Conservation (phyloP, 2,888 invertebrate species). For the Pharmacophagus antenor region DNA sequence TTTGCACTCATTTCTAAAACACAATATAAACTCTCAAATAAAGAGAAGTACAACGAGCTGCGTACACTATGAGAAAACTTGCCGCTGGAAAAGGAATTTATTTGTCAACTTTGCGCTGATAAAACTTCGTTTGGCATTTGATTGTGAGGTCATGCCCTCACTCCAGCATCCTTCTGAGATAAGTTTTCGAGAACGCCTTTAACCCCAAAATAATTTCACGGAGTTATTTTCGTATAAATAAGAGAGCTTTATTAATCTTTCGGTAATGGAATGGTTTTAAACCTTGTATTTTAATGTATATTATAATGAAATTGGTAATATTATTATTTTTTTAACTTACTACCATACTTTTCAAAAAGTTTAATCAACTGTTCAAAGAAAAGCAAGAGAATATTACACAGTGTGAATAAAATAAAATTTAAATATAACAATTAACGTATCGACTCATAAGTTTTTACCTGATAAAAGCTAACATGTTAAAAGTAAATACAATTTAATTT, state of each 20-base stretch:
- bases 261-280: neutral
- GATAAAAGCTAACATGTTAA: too few species aligned
- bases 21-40: conserved; percentile 17
- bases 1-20: conserved; percentile 7
- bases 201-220: conserved; percentile 57
- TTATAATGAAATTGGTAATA: neutral
- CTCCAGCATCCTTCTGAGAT: conserved; percentile 51
- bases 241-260: conserved; percentile 16
- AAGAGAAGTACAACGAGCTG: conserved; percentile 35
- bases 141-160: conserved; percentile 69
- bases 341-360: neutral
- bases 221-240: conserved; percentile 39
- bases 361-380: too few species aligned
- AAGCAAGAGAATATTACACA: too few species aligned
- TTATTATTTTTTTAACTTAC: neutral
- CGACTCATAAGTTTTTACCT: too few species aligned
- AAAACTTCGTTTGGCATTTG: conserved; percentile 77
- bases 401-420: too few species aligned
- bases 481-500: too few species aligned
- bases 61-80: conserved; percentile 67
- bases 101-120: conserved; percentile 76
- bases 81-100: conserved; percentile 61
- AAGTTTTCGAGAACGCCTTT: conserved; percentile 52
- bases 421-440: too few species aligned
- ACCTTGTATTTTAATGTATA: neutral